These are phyloP conservation scores for Hippasteria phrygiana DNA, from an alignment of 53 echinoderm and acorn worm species.

Conservation along the genomic window DNA sequence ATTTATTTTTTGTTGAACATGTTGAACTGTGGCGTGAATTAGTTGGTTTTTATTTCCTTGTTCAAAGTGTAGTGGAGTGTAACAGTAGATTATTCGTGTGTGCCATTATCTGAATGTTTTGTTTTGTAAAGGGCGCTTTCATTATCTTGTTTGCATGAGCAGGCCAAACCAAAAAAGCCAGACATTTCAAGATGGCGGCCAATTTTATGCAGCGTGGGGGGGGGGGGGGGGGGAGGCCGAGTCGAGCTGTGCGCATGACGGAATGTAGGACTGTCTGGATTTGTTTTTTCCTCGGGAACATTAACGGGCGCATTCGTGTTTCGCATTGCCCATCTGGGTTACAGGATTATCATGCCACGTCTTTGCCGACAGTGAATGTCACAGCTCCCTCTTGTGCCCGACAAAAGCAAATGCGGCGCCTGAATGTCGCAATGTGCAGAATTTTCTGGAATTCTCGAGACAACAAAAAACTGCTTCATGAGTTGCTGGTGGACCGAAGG, in stretches of 20 bases:
- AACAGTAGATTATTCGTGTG: not conserved
- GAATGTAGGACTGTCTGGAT: slow-evolving; percentile 53
- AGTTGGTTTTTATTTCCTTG: slow-evolving; percentile 16
- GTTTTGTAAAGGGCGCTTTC: not conserved
- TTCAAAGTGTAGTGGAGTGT: not conserved
- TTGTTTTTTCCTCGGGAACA: not conserved
- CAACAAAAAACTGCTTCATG: not conserved
- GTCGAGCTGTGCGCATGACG: slow-evolving; percentile 40
- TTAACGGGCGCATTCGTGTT: not conserved
- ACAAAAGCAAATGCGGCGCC: not conserved
- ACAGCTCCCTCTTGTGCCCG: slow-evolving; percentile 51
- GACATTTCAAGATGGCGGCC: slow-evolving; percentile 59
- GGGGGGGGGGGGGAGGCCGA: not conserved
- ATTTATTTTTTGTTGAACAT: not conserved
- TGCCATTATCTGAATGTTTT: not conserved
- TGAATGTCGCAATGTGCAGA: not conserved
- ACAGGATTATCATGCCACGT: not conserved
- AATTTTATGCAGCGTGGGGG: slow-evolving; percentile 63
- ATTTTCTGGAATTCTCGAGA: not conserved
- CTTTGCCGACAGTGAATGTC: not conserved
- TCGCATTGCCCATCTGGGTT: slow-evolving; percentile 34
- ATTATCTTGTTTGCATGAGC: not conserved
- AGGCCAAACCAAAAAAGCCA: slow-evolving; percentile 53
- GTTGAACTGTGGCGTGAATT: not conserved
- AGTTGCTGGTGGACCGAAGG: not conserved